These are phyloP conservation scores for Eueremaeus valkanovi DNA, from an alignment of 2,888 invertebrate species.

Conservation along the genomic window DNA sequence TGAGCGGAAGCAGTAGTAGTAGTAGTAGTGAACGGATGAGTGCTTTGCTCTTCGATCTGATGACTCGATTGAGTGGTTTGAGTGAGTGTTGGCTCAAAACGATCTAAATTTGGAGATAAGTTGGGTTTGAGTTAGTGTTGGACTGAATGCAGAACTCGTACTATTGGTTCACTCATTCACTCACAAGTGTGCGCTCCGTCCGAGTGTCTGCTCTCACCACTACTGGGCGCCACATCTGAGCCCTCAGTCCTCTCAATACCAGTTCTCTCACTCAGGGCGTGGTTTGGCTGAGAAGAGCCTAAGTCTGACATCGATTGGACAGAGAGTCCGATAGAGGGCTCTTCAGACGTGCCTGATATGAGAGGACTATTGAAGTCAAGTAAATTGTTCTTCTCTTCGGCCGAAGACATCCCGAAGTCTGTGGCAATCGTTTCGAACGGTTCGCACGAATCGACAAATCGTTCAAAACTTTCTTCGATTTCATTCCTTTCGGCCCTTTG, in stretches of 20 bases:
- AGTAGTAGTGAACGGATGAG: not conserved
- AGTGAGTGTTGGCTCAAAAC: not conserved
- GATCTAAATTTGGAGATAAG: constrained; percentile 10
- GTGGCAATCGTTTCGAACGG: constrained; percentile 8
- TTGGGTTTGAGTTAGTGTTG: not conserved
- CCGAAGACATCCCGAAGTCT: not conserved
- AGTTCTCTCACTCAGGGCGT: not conserved
- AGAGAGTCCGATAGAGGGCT: not conserved
- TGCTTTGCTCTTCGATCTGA: not conserved
- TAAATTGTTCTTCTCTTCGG: not conserved
- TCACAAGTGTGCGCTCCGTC: not conserved
- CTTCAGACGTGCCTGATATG: not conserved
- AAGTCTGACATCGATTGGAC: not conserved
- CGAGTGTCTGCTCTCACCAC: not conserved
- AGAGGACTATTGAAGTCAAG: not conserved
- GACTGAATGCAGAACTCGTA: not conserved
- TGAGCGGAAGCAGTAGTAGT: not conserved
- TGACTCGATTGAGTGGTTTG: not conserved
- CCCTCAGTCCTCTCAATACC: not conserved
- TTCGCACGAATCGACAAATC: not conserved
- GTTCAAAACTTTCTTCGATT: not conserved
- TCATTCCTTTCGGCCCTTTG: not conserved
- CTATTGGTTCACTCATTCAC: not conserved
- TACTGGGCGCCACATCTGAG: not conserved
- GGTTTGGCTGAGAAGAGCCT: not conserved